Evolutionary conservation across 2,113 vertebrate genomes (phyloP).

Genomic region (Aix galericulata): DNA sequence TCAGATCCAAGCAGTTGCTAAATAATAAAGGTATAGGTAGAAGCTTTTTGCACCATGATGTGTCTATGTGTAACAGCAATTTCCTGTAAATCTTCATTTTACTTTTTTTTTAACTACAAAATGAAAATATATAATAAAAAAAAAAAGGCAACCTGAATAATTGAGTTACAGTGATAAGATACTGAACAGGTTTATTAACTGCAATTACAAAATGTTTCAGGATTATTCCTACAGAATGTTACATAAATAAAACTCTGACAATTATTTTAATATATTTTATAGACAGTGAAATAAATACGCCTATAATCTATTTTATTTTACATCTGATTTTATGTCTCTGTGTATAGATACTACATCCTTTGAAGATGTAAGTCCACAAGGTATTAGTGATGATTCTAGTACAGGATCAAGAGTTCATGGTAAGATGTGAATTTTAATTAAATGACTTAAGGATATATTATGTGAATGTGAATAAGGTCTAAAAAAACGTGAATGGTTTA

Average conservation of each 20-base stretch:
- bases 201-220: neutral
- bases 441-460: conserved; percentile 5
- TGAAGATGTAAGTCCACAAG: conserved; percentile 87
- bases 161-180: conserved; percentile 11
- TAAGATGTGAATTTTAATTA: conserved; percentile 75
- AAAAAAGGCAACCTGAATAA: conserved; percentile 49
- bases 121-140: neutral
- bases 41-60: conserved; percentile 73
- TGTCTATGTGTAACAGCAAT: conserved; percentile 62
- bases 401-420: conserved; percentile 87
- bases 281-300: neutral
- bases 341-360: conserved; percentile 88
- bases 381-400: conserved; percentile 87
- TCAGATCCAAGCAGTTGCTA: conserved; percentile 88
- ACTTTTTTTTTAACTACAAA: neutral
- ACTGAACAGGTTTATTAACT: neutral
- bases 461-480: conserved; percentile 48
- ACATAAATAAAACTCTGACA: conserved; percentile 28
- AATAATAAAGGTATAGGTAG: conserved; percentile 92
- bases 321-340: conserved; percentile 63
- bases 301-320: conserved; percentile 34
- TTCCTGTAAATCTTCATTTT: conserved; percentile 39
- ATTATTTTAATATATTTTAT: neutral
- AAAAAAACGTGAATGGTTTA: conserved; percentile 26
- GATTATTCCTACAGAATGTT: conserved; percentile 29